Percentiles rank a stretch among this genome's conserved stretches.
Conservation (phyloP, 1,140 invertebrate genomes). For the Drosophila rhopaloa region DNA sequence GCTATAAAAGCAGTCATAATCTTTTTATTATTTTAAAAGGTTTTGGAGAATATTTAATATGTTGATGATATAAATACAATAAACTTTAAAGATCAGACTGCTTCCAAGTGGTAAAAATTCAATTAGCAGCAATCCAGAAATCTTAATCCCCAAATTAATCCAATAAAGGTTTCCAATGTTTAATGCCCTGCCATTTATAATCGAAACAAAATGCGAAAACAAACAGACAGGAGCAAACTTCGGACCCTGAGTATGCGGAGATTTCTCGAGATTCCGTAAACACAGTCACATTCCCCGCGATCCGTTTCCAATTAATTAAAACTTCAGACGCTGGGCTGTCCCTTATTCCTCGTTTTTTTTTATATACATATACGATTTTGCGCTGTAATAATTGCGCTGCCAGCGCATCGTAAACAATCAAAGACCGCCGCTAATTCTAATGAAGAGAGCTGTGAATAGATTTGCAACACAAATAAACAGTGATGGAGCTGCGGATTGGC, state of each 20-base stretch:
- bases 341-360: background rate
- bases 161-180: conserved; percentile 30
- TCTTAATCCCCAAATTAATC: conserved; percentile 30
- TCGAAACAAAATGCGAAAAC: conserved; percentile 11
- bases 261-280: conserved; percentile 34
- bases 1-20: too few relatives aligned
- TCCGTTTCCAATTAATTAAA: conserved; percentile 47
- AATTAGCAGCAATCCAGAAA: conserved; percentile 40
- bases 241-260: conserved; percentile 1
- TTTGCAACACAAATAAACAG: conserved; percentile 79
- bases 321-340: conserved; percentile 17
- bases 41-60: too few relatives aligned
- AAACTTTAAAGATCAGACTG: too few relatives aligned
- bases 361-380: conserved; percentile 39
- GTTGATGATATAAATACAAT: too few relatives aligned
- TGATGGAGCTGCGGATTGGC: conserved; percentile 29
- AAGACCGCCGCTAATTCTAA: conserved; percentile 65
- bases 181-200: conserved; percentile 42
- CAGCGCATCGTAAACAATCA: conserved; percentile 65
- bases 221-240: conserved; percentile 31
- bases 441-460: conserved; percentile 74
- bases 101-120: conserved; percentile 40
- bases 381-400: conserved; percentile 62
- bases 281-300: conserved; percentile 26
- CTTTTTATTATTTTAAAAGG: too few relatives aligned